Conservation (phyloP, 2,797 vertebrate genomes). For the Rhodeus uyekii region DNA sequence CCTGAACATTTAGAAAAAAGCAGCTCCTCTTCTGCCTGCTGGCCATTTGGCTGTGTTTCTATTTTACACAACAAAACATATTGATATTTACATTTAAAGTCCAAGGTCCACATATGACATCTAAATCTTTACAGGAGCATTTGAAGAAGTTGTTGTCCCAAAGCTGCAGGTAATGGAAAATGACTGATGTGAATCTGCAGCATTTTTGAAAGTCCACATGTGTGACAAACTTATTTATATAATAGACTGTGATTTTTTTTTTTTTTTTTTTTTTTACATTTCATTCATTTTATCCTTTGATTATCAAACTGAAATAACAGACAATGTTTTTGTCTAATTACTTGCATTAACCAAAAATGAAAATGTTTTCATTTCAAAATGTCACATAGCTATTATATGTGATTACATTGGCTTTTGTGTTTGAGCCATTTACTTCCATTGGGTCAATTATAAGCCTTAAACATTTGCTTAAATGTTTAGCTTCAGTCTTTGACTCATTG, state of each 20-base stretch:
- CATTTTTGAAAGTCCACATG: not conserved
- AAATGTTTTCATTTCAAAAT: not conserved
- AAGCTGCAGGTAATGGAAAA: not conserved
- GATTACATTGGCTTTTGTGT: not conserved
- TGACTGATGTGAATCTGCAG: not conserved
- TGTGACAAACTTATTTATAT: not conserved
- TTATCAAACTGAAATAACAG: not conserved
- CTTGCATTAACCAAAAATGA: not conserved
- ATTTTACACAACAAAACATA: not conserved
- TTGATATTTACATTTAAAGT: not conserved
- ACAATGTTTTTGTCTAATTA: not conserved
- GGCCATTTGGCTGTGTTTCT: not conserved
- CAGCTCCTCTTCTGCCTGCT: not conserved
- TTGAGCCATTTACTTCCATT: not conserved
- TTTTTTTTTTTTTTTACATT: no score
- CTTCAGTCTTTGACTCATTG: not conserved
- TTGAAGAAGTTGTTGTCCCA: not conserved
- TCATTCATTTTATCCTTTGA: not conserved
- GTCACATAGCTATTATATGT: not conserved
- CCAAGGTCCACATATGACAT: not conserved
- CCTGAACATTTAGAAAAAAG: constrained; percentile 1
- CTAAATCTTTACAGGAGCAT: no score
- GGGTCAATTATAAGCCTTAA: not conserved
- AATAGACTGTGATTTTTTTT: no score
- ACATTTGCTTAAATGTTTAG: not conserved